These are phyloP conservation scores for Spea bombifrons DNA, from an alignment of 2,113 vertebrate genomes.

Conservation along the genomic window DNA sequence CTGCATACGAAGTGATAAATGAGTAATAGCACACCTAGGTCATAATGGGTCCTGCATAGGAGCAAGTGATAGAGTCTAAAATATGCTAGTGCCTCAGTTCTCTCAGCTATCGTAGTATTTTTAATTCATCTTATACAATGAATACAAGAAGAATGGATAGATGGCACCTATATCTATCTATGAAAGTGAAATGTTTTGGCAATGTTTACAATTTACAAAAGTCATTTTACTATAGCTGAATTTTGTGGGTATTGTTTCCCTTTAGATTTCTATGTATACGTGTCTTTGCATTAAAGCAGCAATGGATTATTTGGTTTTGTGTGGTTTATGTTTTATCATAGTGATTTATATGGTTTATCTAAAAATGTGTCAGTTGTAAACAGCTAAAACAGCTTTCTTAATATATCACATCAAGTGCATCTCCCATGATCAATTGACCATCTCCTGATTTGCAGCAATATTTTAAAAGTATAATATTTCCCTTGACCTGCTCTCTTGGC, in stretches of 20 bases:
- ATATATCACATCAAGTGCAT: constrained; percentile 47
- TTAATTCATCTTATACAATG: too few relatives aligned
- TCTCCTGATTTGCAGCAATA: constrained; percentile 46
- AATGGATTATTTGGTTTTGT: constrained; percentile 29
- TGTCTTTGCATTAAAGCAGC: constrained; percentile 19
- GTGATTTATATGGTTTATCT: constrained; percentile 46
- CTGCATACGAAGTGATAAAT: too few relatives aligned
- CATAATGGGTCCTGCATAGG: too few relatives aligned
- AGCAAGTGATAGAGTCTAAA: too few relatives aligned
- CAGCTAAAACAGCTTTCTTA: constrained; percentile 44
- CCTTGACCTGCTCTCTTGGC: constrained; percentile 45
- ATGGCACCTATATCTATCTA: too few relatives aligned
- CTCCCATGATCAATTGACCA: constrained; percentile 48
- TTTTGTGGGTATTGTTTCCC: background rate
- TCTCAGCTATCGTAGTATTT: too few relatives aligned
- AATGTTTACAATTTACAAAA: too few relatives aligned
- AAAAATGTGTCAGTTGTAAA: constrained; percentile 47
- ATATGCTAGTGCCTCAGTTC: too few relatives aligned
- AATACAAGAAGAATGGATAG: too few relatives aligned
- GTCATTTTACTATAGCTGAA: too few relatives aligned
- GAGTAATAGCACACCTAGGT: too few relatives aligned
- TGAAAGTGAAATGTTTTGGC: too few relatives aligned
- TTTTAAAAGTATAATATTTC: constrained; percentile 49
- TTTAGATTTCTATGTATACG: constrained; percentile 16
- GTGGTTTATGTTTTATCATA: constrained; percentile 39